These are phyloP conservation scores for Zalophus californianus DNA, from an alignment of 2,797 vertebrate genomes.

Conservation along the genomic window DNA sequence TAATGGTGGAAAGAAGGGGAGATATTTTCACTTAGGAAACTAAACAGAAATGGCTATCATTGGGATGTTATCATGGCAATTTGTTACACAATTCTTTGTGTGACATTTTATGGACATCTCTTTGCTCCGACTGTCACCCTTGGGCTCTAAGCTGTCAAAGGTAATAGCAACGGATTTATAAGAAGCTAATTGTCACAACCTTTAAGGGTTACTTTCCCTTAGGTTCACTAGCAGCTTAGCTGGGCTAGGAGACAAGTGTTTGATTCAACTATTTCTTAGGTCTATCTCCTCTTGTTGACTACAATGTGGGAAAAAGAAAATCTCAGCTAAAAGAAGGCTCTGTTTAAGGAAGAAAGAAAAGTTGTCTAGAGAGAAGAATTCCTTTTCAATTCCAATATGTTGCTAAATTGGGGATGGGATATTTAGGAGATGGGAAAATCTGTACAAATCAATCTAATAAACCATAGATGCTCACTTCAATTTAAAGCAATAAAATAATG, in stretches of 20 bases:
- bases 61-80: neutral
- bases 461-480: neutral
- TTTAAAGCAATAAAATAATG: neutral
- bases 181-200: neutral
- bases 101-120: conserved; percentile 31
- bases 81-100: neutral
- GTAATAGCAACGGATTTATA: neutral
- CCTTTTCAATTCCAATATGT: neutral
- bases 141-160: neutral
- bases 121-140: neutral
- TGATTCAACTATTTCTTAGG: neutral
- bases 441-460: neutral
- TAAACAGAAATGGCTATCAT: neutral
- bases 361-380: neutral
- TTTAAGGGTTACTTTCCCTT: neutral
- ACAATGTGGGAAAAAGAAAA: neutral
- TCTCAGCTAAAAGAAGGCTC: neutral
- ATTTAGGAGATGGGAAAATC: neutral
- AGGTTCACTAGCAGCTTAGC: neutral
- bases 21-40: neutral
- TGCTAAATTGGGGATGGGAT: neutral
- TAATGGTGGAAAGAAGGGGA: neutral
- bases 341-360: neutral
- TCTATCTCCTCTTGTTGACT: neutral
- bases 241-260: neutral